Conservation (phyloP, 2,797 vertebrate species). For the Characodon lateralis region DNA sequence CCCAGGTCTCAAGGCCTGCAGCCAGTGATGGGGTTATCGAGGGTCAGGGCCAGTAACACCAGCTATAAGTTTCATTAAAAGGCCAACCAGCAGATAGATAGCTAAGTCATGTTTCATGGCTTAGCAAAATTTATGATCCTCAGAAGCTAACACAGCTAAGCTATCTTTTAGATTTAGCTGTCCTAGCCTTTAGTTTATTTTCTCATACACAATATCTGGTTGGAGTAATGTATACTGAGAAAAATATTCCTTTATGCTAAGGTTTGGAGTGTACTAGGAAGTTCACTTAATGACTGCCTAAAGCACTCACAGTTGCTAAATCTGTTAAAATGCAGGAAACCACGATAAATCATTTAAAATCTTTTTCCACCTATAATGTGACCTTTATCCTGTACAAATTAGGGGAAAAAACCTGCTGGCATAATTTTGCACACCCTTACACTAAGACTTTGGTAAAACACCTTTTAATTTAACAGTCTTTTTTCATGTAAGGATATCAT, state of each 20-base stretch:
- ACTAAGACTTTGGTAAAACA: too few species aligned
- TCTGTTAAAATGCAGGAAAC: too few species aligned
- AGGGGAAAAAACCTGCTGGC: too few species aligned
- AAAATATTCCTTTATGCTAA: not conserved
- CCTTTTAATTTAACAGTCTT: too few species aligned
- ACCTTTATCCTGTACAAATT: too few species aligned
- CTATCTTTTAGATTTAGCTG: constrained; percentile 21
- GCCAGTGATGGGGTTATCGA: constrained; percentile 33
- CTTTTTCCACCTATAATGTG: too few species aligned
- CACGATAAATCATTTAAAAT: too few species aligned
- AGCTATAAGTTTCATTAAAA: constrained; percentile 31
- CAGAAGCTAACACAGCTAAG: not conserved
- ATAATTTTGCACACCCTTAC: too few species aligned
- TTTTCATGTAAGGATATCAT: too few species aligned
- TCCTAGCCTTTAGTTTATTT: constrained; percentile 15
- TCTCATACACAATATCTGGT: not conserved
- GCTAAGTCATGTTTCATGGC: constrained; percentile 1
- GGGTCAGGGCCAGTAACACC: constrained; percentile 35
- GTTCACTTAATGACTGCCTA: not conserved
- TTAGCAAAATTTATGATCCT: constrained; percentile 10
- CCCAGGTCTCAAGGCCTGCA: constrained; percentile 32
- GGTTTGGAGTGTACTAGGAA: not conserved
- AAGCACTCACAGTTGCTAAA: too few species aligned
- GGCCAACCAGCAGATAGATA: constrained; percentile 3
- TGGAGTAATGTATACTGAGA: not conserved